Percentiles rank a stretch among this genome's conserved stretches.
phyloP scores from a whole-genome alignment of 2,113 vertebrate genomes.

The Marmota flaviventris region DNA sequence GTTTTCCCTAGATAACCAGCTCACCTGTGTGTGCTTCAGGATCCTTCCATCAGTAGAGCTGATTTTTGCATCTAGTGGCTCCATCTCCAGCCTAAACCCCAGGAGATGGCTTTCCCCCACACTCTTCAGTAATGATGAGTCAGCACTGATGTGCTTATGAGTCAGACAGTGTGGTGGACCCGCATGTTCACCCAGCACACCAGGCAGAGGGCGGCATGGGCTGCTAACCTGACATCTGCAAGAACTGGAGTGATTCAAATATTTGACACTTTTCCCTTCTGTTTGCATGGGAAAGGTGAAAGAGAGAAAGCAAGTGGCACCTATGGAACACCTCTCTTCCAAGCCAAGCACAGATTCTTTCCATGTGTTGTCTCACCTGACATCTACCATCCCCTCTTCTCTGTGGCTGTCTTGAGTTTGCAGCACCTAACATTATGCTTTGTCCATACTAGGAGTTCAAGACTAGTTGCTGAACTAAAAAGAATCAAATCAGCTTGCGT shows the following conservation, averaged over 20 bases:
- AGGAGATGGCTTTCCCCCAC: background rate
- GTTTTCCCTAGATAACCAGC: background rate
- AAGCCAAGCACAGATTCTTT: background rate
- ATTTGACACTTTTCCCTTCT: background rate
- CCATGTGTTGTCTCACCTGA: background rate
- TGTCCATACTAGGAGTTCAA: background rate
- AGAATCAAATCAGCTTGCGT: background rate
- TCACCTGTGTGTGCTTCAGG: background rate
- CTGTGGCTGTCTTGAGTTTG: background rate
- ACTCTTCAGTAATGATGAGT: background rate
- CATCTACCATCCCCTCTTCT: background rate
- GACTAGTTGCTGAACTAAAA: background rate
- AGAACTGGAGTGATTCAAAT: background rate
- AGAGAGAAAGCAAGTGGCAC: background rate
- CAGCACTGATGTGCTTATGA: background rate
- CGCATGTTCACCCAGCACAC: background rate
- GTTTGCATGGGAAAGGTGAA: background rate
- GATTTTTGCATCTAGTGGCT: background rate
- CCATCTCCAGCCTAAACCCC: background rate
- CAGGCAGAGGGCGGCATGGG: background rate
- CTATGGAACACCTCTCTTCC: rapidly evolving
- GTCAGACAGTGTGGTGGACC: background rate
- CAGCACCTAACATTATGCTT: background rate
- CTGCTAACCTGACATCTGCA: background rate
- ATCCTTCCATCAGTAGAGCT: background rate